Evolutionary conservation across 2,888 invertebrate genomes (phyloP).

Genomic region (Chymomyza procnemis): DNA sequence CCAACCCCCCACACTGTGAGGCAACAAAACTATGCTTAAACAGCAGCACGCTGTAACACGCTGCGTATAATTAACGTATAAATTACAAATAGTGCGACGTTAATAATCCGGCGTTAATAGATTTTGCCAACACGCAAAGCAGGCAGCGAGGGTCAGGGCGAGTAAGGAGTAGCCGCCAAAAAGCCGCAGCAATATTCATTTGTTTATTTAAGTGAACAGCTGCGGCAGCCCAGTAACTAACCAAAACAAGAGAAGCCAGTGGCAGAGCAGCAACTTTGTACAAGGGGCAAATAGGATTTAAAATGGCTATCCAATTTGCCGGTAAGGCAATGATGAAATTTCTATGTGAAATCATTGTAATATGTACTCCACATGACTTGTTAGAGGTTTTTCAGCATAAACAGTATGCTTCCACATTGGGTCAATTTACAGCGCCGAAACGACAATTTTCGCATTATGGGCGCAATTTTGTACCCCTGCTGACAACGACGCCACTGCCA

Average conservation of each 20-base stretch:
- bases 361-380: too few species aligned
- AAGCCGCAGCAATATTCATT: constrained; percentile 48
- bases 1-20: constrained; percentile 9
- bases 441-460: too few species aligned
- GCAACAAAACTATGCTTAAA: neutral
- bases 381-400: too few species aligned
- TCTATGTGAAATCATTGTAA: too few species aligned
- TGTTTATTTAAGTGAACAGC: constrained; percentile 38
- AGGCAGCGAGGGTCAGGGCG: too few species aligned
- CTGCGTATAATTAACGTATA: constrained; percentile 67
- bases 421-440: too few species aligned
- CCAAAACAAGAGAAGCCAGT: constrained; percentile 9
- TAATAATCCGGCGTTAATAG: constrained; percentile 72
- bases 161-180: neutral
- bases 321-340: too few species aligned
- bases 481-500: neutral
- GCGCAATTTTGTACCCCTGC: too few species aligned
- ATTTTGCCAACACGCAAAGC: constrained; percentile 38
- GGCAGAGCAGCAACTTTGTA: too few species aligned
- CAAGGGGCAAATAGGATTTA: too few species aligned
- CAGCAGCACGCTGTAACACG: constrained; percentile 1
- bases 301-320: too few species aligned
- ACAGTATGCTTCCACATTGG: too few species aligned
- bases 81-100: constrained; percentile 70
- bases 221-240: constrained; percentile 5